Conservation (phyloP, 2,888 invertebrate genomes). For the Syrista parreyssii region DNA sequence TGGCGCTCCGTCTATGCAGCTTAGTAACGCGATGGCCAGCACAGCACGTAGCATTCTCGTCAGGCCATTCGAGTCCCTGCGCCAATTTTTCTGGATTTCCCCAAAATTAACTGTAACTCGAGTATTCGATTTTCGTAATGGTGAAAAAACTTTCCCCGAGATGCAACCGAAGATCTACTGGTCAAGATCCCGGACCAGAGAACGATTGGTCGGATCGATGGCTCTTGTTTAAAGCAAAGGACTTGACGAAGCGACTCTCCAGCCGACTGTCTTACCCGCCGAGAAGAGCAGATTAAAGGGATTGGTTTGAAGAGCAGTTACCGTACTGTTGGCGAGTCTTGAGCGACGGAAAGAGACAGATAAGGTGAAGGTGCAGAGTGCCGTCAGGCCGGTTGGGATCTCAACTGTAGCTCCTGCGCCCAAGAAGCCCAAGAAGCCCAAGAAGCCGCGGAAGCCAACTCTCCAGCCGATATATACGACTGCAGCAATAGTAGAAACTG, state of each 20-base stretch:
- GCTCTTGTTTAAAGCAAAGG: no score
- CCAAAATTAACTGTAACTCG: no score
- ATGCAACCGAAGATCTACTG: no score
- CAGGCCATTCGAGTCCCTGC: no score
- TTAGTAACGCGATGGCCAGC: no score
- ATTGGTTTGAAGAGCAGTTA: slow-evolving; percentile 57
- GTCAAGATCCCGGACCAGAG: no score
- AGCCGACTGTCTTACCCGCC: slow-evolving; percentile 44
- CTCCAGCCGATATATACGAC: slow-evolving; percentile 24
- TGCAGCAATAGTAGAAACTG: slow-evolving; percentile 57
- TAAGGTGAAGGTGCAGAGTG: slow-evolving; percentile 1
- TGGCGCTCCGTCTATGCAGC: no score
- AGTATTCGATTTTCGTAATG: no score
- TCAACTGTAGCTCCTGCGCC: slow-evolving; percentile 15
- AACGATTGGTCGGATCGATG: no score
- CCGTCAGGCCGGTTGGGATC: neutral
- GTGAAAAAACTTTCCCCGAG: no score
- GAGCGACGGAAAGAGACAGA: neutral
- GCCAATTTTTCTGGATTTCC: no score
- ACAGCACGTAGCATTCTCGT: no score
- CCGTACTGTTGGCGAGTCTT: slow-evolving; percentile 32
- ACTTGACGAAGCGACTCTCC: neutral
- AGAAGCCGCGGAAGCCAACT: slow-evolving; percentile 24
- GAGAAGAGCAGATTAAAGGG: slow-evolving; percentile 55
- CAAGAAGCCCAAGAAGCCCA: slow-evolving; percentile 10